Conservation (phyloP, 2,888 invertebrate species). For the Acrocera orbiculus region DNA sequence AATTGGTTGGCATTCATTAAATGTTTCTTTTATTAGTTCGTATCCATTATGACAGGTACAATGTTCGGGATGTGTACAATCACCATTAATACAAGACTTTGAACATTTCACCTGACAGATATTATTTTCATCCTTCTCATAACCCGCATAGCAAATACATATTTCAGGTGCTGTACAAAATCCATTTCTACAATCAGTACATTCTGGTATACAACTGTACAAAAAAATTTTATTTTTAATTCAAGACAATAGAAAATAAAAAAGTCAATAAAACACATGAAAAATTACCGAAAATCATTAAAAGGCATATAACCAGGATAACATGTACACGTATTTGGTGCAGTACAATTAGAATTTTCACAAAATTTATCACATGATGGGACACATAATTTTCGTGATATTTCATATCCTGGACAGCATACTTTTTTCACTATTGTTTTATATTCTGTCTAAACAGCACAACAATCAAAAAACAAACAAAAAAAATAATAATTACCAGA, state of each 20-base stretch:
- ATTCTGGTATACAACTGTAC: conserved; percentile 19
- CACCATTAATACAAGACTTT: conserved; percentile 22
- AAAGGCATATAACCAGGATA: conserved; percentile 14
- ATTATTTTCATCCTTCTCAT: conserved; percentile 17
- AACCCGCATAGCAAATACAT: conserved; percentile 20
- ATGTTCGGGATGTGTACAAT: conserved; percentile 19
- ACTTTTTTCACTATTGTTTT: not conserved
- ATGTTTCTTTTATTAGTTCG: conserved; percentile 4
- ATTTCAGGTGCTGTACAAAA: conserved; percentile 18
- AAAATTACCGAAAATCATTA: not conserved
- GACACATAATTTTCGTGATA: conserved; percentile 12
- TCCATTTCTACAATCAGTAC: conserved; percentile 21
- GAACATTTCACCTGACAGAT: conserved; percentile 23
- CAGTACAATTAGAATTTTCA: conserved; percentile 21
- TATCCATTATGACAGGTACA: conserved; percentile 14
- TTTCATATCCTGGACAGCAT: conserved; percentile 4
- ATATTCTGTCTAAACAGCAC: conserved; percentile 1
- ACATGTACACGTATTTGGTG: conserved; percentile 29
- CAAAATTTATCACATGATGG: conserved; percentile 17
- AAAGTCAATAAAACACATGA: not conserved
- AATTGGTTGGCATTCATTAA: conserved; percentile 1
- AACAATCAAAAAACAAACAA: too few relatives aligned
- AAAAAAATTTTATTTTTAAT: not conserved
- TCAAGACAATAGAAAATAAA: conserved; percentile 15
- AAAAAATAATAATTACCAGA: too few relatives aligned